Evolutionary conservation across 2,797 vertebrate species (phyloP).

Genomic region (Cebuella pygmaea): DNA sequence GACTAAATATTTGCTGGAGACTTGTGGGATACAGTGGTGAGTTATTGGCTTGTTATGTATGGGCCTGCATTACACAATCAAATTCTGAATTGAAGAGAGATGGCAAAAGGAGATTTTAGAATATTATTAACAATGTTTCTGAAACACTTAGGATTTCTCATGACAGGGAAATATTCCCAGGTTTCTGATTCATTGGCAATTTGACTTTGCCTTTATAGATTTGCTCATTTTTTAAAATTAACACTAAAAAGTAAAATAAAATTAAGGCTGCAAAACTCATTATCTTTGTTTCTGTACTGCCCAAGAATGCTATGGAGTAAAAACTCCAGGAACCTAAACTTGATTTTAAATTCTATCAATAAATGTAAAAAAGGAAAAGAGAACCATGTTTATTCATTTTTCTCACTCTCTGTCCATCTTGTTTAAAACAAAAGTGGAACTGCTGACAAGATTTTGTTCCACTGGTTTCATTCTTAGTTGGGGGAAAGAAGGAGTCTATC

Average conservation of each 20-base stretch:
- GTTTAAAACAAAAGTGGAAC: constrained; percentile 29
- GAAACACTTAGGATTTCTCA: constrained; percentile 8
- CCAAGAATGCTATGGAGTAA: background rate
- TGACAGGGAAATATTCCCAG: background rate
- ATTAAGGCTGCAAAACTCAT: background rate
- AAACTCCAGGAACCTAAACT: background rate
- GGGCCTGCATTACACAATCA: background rate
- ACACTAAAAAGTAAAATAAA: constrained; percentile 28
- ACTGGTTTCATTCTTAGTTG: constrained; percentile 27
- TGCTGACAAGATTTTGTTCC: background rate
- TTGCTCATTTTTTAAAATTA: background rate
- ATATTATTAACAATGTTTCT: background rate
- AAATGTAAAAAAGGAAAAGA: constrained; percentile 33
- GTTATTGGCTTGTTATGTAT: background rate
- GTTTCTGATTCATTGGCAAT: constrained; percentile 19
- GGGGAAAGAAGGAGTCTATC: background rate
- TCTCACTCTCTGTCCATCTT: background rate
- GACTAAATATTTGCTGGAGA: background rate
- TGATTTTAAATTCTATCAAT: constrained; percentile 58
- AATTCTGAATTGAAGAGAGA: background rate
- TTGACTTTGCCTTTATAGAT: background rate
- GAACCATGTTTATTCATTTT: constrained; percentile 31
- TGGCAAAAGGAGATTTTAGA: constrained; percentile 25
- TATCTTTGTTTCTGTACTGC: background rate
- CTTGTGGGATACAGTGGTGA: background rate